Evolutionary conservation across 2,113 vertebrate species (phyloP), one percentile per base, ranked within the genome.

Genomic region (Tamias sibiricus): DNA sequence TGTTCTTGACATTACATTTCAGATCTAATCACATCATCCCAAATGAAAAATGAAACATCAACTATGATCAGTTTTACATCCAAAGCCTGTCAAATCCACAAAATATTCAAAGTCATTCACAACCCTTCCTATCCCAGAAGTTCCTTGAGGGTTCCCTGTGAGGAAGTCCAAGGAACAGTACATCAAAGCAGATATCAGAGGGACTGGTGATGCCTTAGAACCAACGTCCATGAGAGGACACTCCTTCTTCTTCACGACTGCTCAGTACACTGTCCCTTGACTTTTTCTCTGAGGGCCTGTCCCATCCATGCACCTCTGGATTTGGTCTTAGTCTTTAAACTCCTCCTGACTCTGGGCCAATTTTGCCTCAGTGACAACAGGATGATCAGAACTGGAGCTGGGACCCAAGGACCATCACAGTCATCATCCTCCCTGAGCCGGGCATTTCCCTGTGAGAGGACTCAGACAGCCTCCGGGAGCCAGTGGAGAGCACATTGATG

Each of bases 151-250:
- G 12, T 8, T 69, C 10, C 49, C 37, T 42, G 26, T 8, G 68
- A 59, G 24, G 28, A 24, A 13, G 37, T 40, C n/a, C 32, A 11
- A 17, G 8, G 47, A 83, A 49, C 71, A 13, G 10, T 62, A 9
- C 3, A 24, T 32, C 11, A 20, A 40, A 88, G 66, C 37, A 37
- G 79, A 75, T 12, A 47, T 42, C 37, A 32, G 72, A 1, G 11
- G 35, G 16, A 20, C 44, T 2, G 28, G 17, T 4, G 8, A 8
- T 0, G 13, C 37, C 71, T 57, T 49, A 74, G 20, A 72, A 6
- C 22, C n/a, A 59, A 19, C 3, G 2, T 16, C 59, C 30, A 20
- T 8, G 0, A 0, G 32, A 37, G 24, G 14, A 28, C 4, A 49
- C 10, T 9, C 28, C 47, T 79, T 40, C 4, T 9, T 24, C 47